Conservation (phyloP, 2,113 vertebrate genomes). For the Piprites chloris region DNA sequence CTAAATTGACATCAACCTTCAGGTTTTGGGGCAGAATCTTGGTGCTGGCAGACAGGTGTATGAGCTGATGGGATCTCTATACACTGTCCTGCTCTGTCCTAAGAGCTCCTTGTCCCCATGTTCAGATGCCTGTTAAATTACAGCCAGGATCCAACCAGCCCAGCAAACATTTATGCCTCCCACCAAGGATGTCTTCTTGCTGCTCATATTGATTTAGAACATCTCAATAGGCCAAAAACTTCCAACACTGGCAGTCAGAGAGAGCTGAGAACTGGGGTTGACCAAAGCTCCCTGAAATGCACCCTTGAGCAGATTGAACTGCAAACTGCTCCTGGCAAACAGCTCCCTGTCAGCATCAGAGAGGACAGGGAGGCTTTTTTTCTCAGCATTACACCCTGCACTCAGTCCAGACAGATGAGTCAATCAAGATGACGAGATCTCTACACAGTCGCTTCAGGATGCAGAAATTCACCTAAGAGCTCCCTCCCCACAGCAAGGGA, state of each 20-base stretch:
- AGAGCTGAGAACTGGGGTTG: not conserved
- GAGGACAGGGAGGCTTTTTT: not conserved
- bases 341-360: not conserved
- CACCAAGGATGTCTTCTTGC: not conserved
- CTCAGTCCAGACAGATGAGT: constrained; percentile 17
- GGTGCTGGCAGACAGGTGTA: not conserved
- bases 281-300: not conserved
- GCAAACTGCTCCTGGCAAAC: not conserved
- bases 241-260: not conserved
- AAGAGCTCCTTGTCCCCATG: not conserved
- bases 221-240: not conserved
- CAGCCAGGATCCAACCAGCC: not conserved
- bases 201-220: not conserved
- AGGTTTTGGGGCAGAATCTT: not conserved
- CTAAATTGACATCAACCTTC: not conserved
- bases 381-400: fast-evolving
- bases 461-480: constrained; percentile 34
- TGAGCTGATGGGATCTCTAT: not conserved
- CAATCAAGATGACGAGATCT: not conserved
- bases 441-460: constrained; percentile 25
- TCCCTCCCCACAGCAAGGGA: not conserved
- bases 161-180: not conserved
- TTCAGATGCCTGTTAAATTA: not conserved
- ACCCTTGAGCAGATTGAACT: not conserved
- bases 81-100: not conserved